Evolutionary conservation across 2,888 invertebrate species (phyloP), one percentile per base, ranked within the genome.

Genomic region (Phalera bucephala): DNA sequence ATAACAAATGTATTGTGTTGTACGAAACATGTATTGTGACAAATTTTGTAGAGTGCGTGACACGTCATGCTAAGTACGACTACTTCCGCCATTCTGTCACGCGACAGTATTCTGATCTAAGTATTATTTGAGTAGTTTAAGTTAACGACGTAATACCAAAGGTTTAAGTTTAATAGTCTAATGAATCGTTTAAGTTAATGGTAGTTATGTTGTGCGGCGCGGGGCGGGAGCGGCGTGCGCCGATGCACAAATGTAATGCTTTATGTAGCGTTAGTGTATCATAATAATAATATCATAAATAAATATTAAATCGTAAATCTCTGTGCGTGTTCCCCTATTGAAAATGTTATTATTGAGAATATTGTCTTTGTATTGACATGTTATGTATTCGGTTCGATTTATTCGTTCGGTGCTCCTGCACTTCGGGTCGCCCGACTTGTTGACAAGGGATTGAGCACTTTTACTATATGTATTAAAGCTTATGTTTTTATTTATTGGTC

Each of bases 261-360:
- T 86, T 81, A 83, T 79, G 78, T 86, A 85, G 80, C 58, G 66
- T 79, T 85, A 82, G 77, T 76, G 71, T 79, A 79, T 70, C 53
- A 70, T 75, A 75, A 65, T 50, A 56, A 58, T 52, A 44, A 44
- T 54, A n/a, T n/a, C n/a, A n/a, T n/a, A n/a, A n/a, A n/a, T n/a
- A 53, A 55, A 67, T 57, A 62, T 52, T 61, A 71, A 38, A 46
- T 70, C 59, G 66, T 67, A 72, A 72, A 68, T 74, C 60, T 74
- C 64, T 76, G n/a, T n/a, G 71, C 71, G 78, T 74, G 77, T 77
- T 72, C 65, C 69, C 69, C 56, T 71, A 62, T 63, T 59, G 57
- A 60, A 10, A 55, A 49, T 59, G 65, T 66, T 67, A 59, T 45
- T 31, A 52, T 52, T 52, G 45, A 39, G 48, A 42, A 52, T 48